Evolutionary conservation across 2,113 vertebrate species (phyloP), one percentile per base, ranked within the genome.

Genomic region (Apus apus): DNA sequence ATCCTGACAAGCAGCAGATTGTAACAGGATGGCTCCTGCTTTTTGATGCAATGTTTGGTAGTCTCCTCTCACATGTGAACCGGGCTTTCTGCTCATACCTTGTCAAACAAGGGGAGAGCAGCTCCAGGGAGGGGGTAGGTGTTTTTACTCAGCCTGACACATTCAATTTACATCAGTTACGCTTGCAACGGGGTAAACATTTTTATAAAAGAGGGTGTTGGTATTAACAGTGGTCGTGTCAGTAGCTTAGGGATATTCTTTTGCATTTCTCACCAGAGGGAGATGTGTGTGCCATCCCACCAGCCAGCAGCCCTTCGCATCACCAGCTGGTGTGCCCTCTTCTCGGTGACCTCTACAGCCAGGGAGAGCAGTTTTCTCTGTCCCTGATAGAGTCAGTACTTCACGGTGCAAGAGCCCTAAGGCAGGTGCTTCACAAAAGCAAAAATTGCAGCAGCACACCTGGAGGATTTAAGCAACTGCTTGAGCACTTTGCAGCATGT

Each of bases 1-100:
- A 95, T 38, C 80, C 90, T 96, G 96, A 97, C 96, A 97, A 91
- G 95, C 65, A 96, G 95, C 96, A 97, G 95, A 97, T 95, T 97
- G 96, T 93, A 93, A 75, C 85, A 97, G 94, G 88, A 90, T 76
- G 88, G 94, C 51, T 93, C 25, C 73, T 94, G 90, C 87, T 95
- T 95, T 97, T 95, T 91, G 85, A 97, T 94, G 90, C 92, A 81
- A 62, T 54, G 77, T 79, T 95, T 90, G 88, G 65, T 93, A 29
- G 84, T 53, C 90, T 93, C 80, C 1, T 0, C 85, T 94, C 80
- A 70, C 72, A 80, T 82, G 43, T 72, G 89, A 96, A 73, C 0
- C 4, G 6, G 95, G 94, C 78, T 90, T 46, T 88, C 90, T 94
- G 89, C 94, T 91, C 89, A 93, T 92, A 86, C 85, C 85, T 90